A percentile compares a stretch with the other conserved stretches of the same genome.
Conservation (phyloP, 1,140 invertebrate species). For the Goniozus legneri region DNA sequence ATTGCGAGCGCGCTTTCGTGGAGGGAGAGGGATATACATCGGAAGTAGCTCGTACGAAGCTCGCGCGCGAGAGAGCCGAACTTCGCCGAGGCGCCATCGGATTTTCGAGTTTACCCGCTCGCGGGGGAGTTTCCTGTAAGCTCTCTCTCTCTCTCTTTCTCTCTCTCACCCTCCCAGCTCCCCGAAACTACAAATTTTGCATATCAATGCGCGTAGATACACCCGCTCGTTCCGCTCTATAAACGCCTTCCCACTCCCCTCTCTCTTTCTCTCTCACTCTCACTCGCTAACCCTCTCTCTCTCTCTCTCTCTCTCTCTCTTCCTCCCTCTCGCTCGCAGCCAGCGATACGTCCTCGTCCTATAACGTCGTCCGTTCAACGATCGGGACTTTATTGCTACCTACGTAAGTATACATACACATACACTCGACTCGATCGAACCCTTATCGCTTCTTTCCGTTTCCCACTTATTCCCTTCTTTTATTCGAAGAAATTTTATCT, state of each 20-base stretch:
- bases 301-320: constrained; percentile 1
- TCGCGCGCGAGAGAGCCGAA: constrained; percentile 16
- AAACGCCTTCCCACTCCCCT: constrained; percentile 17
- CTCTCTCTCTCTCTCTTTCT: no score
- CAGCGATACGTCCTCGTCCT: neutral
- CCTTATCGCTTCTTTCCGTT: no score
- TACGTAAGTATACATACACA: neutral
- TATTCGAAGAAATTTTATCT: no score
- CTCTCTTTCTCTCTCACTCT: neutral
- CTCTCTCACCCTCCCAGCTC: constrained; percentile 19
- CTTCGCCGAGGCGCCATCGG: constrained; percentile 11
- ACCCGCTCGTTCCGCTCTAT: constrained; percentile 21
- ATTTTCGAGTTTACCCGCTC: constrained; percentile 31
- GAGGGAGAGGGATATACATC: neutral
- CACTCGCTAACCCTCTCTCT: constrained; percentile 5
- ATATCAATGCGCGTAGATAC: constrained; percentile 31
- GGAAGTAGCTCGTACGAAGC: neutral
- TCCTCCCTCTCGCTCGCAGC: neutral
- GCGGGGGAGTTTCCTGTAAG: no score
- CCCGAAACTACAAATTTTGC: constrained; percentile 37
- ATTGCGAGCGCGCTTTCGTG: no score
- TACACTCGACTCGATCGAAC: no score
- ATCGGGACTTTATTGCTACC: constrained; percentile 2
- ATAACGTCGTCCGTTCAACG: constrained; percentile 1
- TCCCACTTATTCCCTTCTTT: no score